These are phyloP conservation scores for Chionoecetes opilio DNA, from an alignment of 1,140 invertebrate genomes.

Conservation along the genomic window DNA sequence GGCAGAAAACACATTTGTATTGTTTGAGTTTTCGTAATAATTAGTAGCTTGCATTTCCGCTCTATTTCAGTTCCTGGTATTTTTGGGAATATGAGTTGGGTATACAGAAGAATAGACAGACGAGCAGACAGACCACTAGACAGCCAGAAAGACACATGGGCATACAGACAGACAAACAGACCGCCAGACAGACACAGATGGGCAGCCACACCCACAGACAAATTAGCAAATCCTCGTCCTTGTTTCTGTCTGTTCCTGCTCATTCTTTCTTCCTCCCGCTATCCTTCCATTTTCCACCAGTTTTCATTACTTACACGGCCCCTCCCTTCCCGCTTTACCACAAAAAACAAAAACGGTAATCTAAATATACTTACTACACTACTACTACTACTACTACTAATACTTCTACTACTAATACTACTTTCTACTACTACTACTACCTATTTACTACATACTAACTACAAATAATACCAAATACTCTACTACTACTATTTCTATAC, in stretches of 20 bases:
- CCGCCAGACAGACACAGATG: background rate
- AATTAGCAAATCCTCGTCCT: background rate
- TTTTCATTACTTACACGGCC: background rate
- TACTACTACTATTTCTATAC: too few species aligned
- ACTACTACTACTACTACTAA: too few species aligned
- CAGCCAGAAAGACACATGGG: too few species aligned
- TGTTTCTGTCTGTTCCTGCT: too few species aligned
- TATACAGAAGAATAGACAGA: background rate
- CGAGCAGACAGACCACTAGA: too few species aligned
- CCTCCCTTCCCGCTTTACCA: background rate
- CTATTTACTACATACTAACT: too few species aligned
- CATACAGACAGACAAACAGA: background rate
- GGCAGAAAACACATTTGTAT: background rate
- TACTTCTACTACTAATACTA: too few species aligned
- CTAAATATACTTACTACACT: background rate
- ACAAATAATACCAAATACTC: too few species aligned
- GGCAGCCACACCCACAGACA: background rate
- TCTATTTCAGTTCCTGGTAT: background rate
- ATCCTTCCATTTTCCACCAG: background rate
- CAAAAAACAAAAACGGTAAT: background rate
- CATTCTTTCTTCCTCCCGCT: background rate
- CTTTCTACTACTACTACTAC: too few species aligned
- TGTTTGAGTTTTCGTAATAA: background rate
- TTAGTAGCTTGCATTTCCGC: background rate
- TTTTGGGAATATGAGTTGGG: too few species aligned